phyloP scores from a whole-genome alignment of 2,797 vertebrate species.

The Parauchenoglanis punctatus region DNA sequence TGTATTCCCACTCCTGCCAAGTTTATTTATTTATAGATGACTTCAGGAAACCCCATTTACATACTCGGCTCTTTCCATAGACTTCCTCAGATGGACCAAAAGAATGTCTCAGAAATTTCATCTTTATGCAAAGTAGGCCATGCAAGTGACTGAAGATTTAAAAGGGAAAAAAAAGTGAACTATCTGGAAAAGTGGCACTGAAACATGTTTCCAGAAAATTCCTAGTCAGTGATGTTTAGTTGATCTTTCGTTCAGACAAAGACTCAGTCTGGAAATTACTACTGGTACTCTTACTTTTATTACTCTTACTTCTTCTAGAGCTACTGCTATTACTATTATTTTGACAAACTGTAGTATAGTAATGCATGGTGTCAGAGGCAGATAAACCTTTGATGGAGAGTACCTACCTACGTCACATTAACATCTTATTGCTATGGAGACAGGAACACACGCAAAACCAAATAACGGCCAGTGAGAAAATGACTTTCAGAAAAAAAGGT shows the following conservation, averaged over 20 bases:
- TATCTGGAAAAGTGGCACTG: neutral
- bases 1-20: conserved; percentile 54
- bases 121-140: conserved; percentile 38
- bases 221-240: conserved; percentile 6
- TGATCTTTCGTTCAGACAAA: neutral
- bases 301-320: neutral
- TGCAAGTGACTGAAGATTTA: conserved; percentile 26
- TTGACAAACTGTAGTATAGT: neutral
- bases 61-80: conserved; percentile 40
- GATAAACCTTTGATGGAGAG: conserved; percentile 33
- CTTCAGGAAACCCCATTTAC: conserved; percentile 48
- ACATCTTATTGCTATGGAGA: conserved; percentile 44
- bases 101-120: conserved; percentile 15
- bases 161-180: neutral
- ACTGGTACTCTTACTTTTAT: neutral
- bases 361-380: conserved; percentile 2
- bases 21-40: conserved; percentile 51
- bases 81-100: conserved; percentile 17
- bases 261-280: neutral
- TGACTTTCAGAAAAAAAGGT: neutral
- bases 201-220: conserved; percentile 25
- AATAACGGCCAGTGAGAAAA: conserved; percentile 19
- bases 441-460: conserved; percentile 47
- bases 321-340: neutral
- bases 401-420: conserved; percentile 27